Evolutionary conservation across 2,888 invertebrate genomes (phyloP).

Genomic region (Ormyrus labotus): DNA sequence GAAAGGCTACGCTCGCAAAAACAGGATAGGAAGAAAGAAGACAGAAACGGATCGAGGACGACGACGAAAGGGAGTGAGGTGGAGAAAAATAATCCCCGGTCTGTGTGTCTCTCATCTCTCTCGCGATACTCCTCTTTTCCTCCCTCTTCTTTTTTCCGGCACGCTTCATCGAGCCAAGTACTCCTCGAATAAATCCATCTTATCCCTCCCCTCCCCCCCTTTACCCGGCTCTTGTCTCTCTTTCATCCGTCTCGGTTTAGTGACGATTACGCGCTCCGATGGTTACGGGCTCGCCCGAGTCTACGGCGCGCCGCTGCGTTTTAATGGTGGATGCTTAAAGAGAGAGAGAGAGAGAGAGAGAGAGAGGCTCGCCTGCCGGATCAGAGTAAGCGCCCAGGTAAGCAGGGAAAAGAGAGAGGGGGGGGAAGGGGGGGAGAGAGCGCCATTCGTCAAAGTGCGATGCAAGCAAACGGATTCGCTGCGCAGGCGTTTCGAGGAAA

Average conservation of each 20-base stretch:
- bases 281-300: conserved; percentile 39
- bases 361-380: not conserved
- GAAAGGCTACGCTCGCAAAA: not conserved
- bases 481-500: not conserved
- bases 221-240: conserved; percentile 9
- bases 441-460: conserved; percentile 32
- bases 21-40: not conserved
- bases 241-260: conserved; percentile 55
- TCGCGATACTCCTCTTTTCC: conserved; percentile 1
- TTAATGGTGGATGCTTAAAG: conserved; percentile 48
- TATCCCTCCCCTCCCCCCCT: conserved; percentile 40
- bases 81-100: conserved; percentile 33
- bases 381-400: conserved; percentile 9
- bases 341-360: not conserved
- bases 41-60: not conserved
- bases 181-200: conserved; percentile 56
- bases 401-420: not conserved
- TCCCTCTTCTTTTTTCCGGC: conserved; percentile 23
- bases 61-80: not conserved
- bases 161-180: conserved; percentile 50
- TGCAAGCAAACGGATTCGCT: conserved; percentile 45
- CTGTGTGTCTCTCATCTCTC: not conserved
- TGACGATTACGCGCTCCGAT: conserved; percentile 56
- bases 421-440: not conserved
- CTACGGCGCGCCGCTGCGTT: conserved; percentile 47